phyloP scores from a whole-genome alignment of 1,140 invertebrate genomes.

The Neelides sp. region DNA sequence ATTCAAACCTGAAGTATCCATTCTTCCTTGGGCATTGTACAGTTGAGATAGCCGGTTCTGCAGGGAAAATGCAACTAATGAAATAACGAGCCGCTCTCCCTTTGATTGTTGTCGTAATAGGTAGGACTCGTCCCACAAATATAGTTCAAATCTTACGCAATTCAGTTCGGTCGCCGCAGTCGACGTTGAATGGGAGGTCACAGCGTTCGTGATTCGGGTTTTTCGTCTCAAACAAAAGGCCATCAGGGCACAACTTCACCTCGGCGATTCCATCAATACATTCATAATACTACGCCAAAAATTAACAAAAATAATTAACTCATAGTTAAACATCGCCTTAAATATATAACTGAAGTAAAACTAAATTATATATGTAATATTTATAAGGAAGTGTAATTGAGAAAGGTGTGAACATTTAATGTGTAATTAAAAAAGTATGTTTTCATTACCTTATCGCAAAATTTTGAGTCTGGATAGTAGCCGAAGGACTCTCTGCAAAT shows the following conservation, averaged over 20 bases:
- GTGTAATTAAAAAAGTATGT: no score
- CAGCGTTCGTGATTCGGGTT: conserved; percentile 60
- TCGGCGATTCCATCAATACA: conserved; percentile 54
- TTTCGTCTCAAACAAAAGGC: conserved; percentile 62
- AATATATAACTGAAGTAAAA: no score
- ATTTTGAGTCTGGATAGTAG: conserved; percentile 57
- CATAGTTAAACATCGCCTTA: no score
- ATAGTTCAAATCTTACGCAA: conserved; percentile 51
- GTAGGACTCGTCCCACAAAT: neutral
- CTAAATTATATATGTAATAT: no score
- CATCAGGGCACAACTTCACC: conserved; percentile 63
- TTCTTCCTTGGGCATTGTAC: conserved; percentile 54
- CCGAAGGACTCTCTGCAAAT: conserved; percentile 62
- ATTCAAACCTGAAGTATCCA: conserved; percentile 68
- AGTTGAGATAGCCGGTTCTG: conserved; percentile 30
- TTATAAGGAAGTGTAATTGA: no score
- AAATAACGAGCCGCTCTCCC: neutral
- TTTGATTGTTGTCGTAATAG: neutral
- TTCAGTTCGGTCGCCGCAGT: conserved; percentile 57
- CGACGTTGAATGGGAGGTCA: conserved; percentile 57
- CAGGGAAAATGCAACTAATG: neutral
- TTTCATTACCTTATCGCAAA: no score
- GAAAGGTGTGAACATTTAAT: no score
- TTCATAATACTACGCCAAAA: conserved; percentile 64
- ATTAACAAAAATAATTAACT: no score